A percentile compares a stretch with the other conserved stretches of the same genome.
These are phyloP conservation scores for Pelecanoides urinatrix DNA, from an alignment of 2,113 vertebrate species.

Conservation along the genomic window DNA sequence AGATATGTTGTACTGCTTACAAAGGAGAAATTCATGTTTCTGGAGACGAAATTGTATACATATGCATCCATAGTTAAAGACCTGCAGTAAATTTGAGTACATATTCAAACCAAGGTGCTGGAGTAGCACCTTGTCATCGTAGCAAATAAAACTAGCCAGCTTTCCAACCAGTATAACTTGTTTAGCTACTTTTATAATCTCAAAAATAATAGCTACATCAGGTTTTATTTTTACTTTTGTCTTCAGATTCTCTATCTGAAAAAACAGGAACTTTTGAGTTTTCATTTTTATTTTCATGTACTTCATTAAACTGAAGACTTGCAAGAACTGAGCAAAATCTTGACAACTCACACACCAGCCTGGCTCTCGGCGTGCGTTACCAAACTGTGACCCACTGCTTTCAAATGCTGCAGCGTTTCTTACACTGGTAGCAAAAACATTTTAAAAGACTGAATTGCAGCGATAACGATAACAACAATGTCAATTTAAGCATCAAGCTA, in stretches of 20 bases:
- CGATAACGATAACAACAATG: background rate
- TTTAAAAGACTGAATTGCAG: background rate
- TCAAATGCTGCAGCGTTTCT: background rate
- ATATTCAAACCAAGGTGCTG: background rate
- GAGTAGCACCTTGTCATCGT: background rate
- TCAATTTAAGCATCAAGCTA: background rate
- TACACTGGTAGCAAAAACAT: background rate
- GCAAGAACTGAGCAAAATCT: background rate
- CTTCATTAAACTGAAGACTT: background rate
- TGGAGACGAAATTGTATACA: background rate
- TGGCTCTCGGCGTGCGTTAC: background rate
- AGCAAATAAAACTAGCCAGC: background rate
- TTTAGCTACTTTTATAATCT: background rate
- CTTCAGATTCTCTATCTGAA: background rate
- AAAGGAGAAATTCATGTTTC: background rate
- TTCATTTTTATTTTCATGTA: background rate
- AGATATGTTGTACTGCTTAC: background rate
- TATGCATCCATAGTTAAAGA: background rate
- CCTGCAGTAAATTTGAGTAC: background rate
- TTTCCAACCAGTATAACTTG: background rate
- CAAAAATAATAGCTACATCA: background rate
- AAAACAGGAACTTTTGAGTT: background rate
- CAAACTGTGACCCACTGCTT: background rate
- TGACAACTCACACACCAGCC: background rate
- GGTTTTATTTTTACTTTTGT: slow-evolving; percentile 10